phyloP scores from a whole-genome alignment of 1,140 invertebrate species.

The Meteorus sp. region DNA sequence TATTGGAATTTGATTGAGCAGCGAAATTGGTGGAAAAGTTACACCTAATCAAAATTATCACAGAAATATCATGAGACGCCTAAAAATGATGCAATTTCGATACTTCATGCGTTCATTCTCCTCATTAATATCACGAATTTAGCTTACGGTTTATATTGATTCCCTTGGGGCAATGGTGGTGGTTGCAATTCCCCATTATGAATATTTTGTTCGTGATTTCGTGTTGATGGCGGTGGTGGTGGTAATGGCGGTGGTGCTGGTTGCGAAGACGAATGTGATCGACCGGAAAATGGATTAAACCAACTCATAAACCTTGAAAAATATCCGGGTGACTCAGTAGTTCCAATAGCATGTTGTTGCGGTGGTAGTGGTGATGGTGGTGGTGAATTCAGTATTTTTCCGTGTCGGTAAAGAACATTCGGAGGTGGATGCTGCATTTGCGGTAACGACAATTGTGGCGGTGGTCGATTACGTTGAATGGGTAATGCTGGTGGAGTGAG shows the following conservation, averaged over 20 bases:
- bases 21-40: too few species aligned
- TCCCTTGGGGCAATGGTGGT: too few species aligned
- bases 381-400: background rate
- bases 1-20: too few species aligned
- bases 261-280: background rate
- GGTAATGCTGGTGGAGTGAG: constrained; percentile 41
- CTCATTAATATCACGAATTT: too few species aligned
- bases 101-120: too few species aligned
- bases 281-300: constrained; percentile 46
- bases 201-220: background rate
- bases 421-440: constrained; percentile 26
- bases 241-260: constrained; percentile 5
- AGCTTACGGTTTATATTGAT: constrained; percentile 18
- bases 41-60: too few species aligned
- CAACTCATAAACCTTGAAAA: constrained; percentile 45
- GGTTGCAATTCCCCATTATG: background rate
- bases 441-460: background rate
- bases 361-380: constrained; percentile 17
- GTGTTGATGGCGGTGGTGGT: background rate
- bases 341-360: too few species aligned
- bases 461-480: constrained; percentile 12
- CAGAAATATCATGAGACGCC: too few species aligned
- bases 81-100: too few species aligned
- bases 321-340: constrained; percentile 38
- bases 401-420: constrained; percentile 8